phyloP scores from a whole-genome alignment of 2,797 vertebrate species.

The Benthosema pterotum region DNA sequence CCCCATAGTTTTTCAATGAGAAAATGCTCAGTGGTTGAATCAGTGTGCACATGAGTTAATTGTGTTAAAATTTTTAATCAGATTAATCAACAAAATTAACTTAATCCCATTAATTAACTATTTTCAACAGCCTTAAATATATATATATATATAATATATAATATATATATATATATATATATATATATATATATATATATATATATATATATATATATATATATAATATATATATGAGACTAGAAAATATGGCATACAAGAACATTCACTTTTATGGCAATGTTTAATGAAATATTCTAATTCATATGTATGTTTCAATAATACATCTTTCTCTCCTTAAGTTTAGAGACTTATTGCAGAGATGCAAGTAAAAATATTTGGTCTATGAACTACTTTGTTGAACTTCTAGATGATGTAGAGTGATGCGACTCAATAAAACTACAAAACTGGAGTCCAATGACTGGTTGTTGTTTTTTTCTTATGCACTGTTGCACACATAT shows the following conservation, averaged over 20 bases:
- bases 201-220: conserved; percentile 60
- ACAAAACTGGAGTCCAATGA: conserved; percentile 56
- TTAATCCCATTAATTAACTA: no score
- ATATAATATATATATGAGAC: conserved; percentile 56
- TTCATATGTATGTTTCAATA: conserved; percentile 86
- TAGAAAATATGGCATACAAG: conserved; percentile 69
- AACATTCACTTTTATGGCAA: conserved; percentile 82
- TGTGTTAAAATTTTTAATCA: no score
- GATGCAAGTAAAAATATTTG: conserved; percentile 85
- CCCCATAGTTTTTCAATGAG: no score
- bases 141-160: conserved; percentile 49
- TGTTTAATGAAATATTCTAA: conserved; percentile 82
- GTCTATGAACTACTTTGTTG: conserved; percentile 84
- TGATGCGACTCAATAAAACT: conserved; percentile 83
- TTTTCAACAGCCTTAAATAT: no score
- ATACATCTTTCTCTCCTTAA: conserved; percentile 80
- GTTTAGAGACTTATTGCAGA: conserved; percentile 84
- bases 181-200: no score
- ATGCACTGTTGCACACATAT: no score
- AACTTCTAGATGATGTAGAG: conserved; percentile 88
- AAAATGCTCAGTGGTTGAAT: no score
- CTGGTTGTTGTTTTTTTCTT: conserved; percentile 26
- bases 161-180: conserved; percentile 49
- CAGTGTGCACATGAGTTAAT: no score
- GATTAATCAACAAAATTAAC: no score